Percentiles rank a stretch among this genome's conserved stretches.
phyloP scores from a whole-genome alignment of 2,888 invertebrate species.

The Nomada flava region DNA sequence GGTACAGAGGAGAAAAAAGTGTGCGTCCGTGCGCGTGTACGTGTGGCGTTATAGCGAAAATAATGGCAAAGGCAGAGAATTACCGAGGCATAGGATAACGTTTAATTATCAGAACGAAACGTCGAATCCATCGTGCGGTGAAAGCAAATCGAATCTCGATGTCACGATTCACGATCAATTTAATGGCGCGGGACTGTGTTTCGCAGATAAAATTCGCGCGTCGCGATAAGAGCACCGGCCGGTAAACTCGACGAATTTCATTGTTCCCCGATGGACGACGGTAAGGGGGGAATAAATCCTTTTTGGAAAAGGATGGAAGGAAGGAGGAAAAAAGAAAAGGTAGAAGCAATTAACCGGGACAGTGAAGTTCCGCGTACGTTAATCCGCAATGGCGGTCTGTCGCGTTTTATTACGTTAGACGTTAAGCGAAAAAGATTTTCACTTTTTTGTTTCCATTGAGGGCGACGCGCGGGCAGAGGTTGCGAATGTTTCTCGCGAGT shows the following conservation, averaged over 20 bases:
- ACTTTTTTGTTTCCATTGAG: neutral
- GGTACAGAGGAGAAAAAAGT: too few species aligned
- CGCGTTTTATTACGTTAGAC: slow-evolving; percentile 10
- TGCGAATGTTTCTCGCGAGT: slow-evolving; percentile 5
- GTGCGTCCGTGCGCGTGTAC: too few species aligned
- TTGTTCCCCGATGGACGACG: slow-evolving; percentile 47
- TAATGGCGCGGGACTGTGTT: slow-evolving; percentile 36
- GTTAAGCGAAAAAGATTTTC: neutral
- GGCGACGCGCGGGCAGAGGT: neutral
- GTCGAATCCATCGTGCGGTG: slow-evolving; percentile 25
- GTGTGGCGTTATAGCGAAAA: neutral
- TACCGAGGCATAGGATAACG: neutral
- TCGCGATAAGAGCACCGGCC: slow-evolving; percentile 53
- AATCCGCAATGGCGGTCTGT: slow-evolving; percentile 25
- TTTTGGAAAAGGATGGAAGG: too few species aligned
- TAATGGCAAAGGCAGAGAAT: slow-evolving; percentile 3
- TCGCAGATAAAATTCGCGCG: slow-evolving; percentile 57
- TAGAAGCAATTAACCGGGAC: slow-evolving; percentile 43
- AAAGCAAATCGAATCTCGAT: slow-evolving; percentile 47
- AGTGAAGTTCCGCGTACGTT: slow-evolving; percentile 40
- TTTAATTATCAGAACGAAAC: slow-evolving; percentile 33
- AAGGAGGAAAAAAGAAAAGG: neutral
- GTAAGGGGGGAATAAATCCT: slow-evolving; percentile 34
- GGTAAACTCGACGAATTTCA: slow-evolving; percentile 61
- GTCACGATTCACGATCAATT: slow-evolving; percentile 50